A percentile compares a stretch with the other conserved stretches of the same genome.
These are phyloP conservation scores for Erannis defoliaria DNA, from an alignment of 2,888 invertebrate species.

Conservation along the genomic window DNA sequence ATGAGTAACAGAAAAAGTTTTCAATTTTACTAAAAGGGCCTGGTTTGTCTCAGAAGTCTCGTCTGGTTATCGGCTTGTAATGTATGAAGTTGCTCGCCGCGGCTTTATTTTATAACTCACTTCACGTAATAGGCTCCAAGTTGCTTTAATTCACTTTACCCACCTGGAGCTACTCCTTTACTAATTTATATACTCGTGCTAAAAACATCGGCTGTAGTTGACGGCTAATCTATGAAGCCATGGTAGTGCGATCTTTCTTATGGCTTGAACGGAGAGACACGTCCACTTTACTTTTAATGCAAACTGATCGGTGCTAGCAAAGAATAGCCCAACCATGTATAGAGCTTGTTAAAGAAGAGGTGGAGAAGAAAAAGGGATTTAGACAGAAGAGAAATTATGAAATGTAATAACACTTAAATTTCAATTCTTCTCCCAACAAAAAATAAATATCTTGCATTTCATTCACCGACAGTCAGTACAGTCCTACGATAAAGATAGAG, in stretches of 20 bases:
- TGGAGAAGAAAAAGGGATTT: too few species aligned
- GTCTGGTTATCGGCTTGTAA: constrained; percentile 87
- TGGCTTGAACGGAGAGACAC: neutral
- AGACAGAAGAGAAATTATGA: too few species aligned
- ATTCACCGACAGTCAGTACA: too few species aligned
- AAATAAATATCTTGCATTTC: too few species aligned
- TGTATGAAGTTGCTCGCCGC: constrained; percentile 84
- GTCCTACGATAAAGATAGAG: too few species aligned
- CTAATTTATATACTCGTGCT: constrained; percentile 64
- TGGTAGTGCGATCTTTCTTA: constrained; percentile 3
- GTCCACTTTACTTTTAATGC: neutral
- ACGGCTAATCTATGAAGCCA: constrained; percentile 21
- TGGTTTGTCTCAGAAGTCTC: constrained; percentile 87
- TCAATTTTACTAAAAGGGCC: constrained; percentile 88
- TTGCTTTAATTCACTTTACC: constrained; percentile 79
- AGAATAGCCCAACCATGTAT: too few species aligned
- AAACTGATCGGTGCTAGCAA: too few species aligned
- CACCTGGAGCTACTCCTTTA: constrained; percentile 58
- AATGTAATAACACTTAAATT: too few species aligned
- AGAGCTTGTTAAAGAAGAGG: too few species aligned
- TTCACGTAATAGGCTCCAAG: constrained; percentile 81
- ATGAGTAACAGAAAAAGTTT: constrained; percentile 87
- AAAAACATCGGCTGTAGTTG: constrained; percentile 48
- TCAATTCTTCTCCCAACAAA: too few species aligned
- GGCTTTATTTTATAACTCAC: constrained; percentile 86